Base-by-base conservation (phyloP, 1,140 invertebrate species). In the Drosophila pallidifrons region DNA sequence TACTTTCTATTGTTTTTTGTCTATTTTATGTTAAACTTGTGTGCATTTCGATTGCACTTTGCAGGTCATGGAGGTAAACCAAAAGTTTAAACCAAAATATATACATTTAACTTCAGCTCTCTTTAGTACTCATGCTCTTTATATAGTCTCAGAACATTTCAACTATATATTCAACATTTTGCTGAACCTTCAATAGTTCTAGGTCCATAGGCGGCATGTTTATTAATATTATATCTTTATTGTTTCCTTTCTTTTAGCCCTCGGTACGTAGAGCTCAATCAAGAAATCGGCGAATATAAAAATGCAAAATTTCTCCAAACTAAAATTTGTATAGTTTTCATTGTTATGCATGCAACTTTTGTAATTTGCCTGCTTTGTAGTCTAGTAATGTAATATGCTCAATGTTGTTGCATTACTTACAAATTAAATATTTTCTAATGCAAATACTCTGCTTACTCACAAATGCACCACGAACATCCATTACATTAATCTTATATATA, bases 31-130 rank as follows among this genome's bases (percentile, higher is more conserved):
- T 87, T 82, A 73, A 43, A 61, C 32, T 54, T 65, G 49, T 49
- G 63, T 45, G 47, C 47, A 64, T 75, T 86, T 70, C 60, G 67
- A 61, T 71, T 85, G 69, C 77, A 64, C 76, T 68, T 61, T 61
- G 67, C 65, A 87, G 83, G 83, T 87, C 76, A 83, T 87, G 83
- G 83, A 87, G 83, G 83, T 87, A 87, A 87, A 87, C 52, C 20
- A 58, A 58, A 55, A 13, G 30, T 38, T 64, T 67, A 63, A 49
- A 74, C 2, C 7, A 38, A 38, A 38, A 38, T 10, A 38, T 38
- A 38, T 10, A 38, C 1, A 8, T 72, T 46, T 72, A 63, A 63
- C 58, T 71, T 73, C 66, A 74, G 70, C 55, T 75, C 67, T 69
- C 59, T 47, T 60, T 68, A 38, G 38, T 25, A 25, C 20, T 10